Base-by-base conservation (phyloP, 2,113 vertebrate species). In the Seriola dumerili region DNA sequence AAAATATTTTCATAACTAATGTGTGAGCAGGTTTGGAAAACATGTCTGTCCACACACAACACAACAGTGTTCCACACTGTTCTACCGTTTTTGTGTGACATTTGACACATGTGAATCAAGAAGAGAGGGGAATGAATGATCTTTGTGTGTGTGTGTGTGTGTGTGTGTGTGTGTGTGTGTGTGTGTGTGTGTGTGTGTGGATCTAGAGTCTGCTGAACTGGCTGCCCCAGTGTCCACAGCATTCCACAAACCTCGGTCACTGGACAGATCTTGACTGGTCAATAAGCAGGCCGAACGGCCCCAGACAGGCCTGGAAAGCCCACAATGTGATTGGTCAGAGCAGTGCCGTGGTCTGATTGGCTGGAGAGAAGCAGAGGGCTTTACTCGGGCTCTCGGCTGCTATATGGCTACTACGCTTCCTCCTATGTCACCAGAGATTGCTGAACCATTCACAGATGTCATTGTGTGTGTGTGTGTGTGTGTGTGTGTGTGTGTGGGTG, bases 1-100 rank as follows among this genome's bases (percentile, higher is more conserved):
- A 63, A 68, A 86, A 81, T 91, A 88, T 89, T 91, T 87, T 88
- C 46, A 83, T 86, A 89, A 84, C 79, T 36, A 50, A 83, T 12
- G 75, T 54, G 66, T 54, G 73, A 80, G 71, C 80, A 54, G 67
- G 72, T 75, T 66, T 67, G 32, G 25, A 80, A 84, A 81, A 77
- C 52, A 55, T 16, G 3, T 29, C 54, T 36, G 48, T 83, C 25
- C 72, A 70, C 17, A 71, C 38, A 38, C 38, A 38, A 5, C 6
- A 38, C 67, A 34, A 78, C 11, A n/a, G 25, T 54, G 57, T 86
- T 90, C 85, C 71, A 88, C 29, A 17, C 42, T 57, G 14, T 88
- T 90, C 69, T 73, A 71, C 54, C 73, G 67, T 85, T 83, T 91
- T 83, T 91, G 86, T 92, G 81, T 80, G 78, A 84, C 63, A 73